phyloP scores from a whole-genome alignment of 2,888 invertebrate species.

The Autographa gamma region DNA sequence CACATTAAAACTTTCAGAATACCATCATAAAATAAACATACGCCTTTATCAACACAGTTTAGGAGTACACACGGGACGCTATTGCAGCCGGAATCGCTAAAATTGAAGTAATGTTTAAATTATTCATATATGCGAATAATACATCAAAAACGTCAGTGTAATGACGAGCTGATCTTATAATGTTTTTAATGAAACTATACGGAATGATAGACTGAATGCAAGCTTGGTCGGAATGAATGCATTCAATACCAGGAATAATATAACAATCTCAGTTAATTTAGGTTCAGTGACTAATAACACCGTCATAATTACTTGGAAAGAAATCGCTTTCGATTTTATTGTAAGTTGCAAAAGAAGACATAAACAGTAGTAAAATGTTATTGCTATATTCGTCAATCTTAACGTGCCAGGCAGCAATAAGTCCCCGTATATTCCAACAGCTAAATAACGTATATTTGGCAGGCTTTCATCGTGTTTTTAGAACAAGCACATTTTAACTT shows the following conservation, averaged over 20 bases:
- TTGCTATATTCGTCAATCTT: not conserved
- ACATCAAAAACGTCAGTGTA: no score
- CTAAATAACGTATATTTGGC: slow-evolving; percentile 76
- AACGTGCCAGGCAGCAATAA: slow-evolving; percentile 11
- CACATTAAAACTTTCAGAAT: slow-evolving; percentile 67
- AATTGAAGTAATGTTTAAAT: not conserved
- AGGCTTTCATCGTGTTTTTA: slow-evolving; percentile 75
- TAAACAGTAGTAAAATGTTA: not conserved
- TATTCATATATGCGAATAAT: not conserved
- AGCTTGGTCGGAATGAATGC: no score
- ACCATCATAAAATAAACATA: slow-evolving; percentile 66
- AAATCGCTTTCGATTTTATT: no score
- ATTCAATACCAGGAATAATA: no score
- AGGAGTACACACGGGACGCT: slow-evolving; percentile 41
- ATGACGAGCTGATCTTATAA: no score
- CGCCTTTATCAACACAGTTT: slow-evolving; percentile 62
- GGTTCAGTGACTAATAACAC: no score
- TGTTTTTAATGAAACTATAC: no score
- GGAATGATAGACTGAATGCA: no score
- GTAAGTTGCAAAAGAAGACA: no score
- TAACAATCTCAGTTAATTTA: no score
- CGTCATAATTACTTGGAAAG: no score
- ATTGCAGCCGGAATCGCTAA: slow-evolving; percentile 10
- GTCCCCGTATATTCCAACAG: slow-evolving; percentile 49
- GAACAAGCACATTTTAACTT: slow-evolving; percentile 77